Conservation (phyloP, 2,797 vertebrate genomes). For the Anguilla marmorata region DNA sequence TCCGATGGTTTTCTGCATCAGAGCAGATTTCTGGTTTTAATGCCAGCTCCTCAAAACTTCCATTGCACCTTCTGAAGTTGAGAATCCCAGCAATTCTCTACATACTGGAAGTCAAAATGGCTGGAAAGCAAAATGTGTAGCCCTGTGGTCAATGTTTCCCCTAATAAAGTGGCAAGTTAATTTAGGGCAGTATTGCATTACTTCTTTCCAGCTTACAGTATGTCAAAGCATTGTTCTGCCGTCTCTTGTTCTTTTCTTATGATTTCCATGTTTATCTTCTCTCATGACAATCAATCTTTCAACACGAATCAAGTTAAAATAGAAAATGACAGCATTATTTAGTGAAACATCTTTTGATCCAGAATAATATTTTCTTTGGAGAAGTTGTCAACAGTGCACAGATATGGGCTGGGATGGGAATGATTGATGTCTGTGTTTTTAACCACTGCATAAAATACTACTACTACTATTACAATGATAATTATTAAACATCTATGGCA, state of each 20-base stretch:
- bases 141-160: not conserved
- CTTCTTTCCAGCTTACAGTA: not conserved
- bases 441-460: too few species aligned
- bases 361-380: too few species aligned
- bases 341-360: too few species aligned
- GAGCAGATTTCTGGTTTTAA: not conserved
- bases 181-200: not conserved
- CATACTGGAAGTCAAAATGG: not conserved
- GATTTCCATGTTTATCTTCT: conserved; percentile 1
- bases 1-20: not conserved
- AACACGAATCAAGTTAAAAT: not conserved
- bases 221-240: not conserved
- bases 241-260: not conserved
- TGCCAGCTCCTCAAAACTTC: not conserved
- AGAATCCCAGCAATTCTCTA: not conserved
- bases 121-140: not conserved
- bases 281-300: not conserved
- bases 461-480: too few species aligned
- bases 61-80: not conserved
- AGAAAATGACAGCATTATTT: not conserved
- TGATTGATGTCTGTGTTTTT: too few species aligned
- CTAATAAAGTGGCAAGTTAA: not conserved
- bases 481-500: not conserved
- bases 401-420: too few species aligned
- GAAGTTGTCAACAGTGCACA: too few species aligned